Evolutionary conservation across 2,113 vertebrate species (phyloP), one percentile per base, ranked within the genome.

Genomic region (Upupa epops): DNA sequence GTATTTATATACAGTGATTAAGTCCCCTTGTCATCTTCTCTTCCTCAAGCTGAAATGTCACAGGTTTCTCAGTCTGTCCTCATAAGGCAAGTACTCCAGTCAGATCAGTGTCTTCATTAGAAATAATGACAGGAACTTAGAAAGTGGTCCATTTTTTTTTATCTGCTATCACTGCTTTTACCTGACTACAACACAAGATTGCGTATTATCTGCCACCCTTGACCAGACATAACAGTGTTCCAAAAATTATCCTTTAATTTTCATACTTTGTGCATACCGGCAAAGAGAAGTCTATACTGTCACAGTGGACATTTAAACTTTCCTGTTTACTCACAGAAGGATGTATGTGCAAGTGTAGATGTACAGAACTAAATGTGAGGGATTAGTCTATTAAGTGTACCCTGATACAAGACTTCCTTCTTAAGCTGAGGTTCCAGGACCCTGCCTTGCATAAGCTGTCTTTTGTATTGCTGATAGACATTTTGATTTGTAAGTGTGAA

Each of bases 261-360:
- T 4, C 9, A 29, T 6, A 11, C 28, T 66, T 36, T 37, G 9
- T 54, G 17, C 11, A 55, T 3, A 42, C 28, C 7, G 69, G 25
- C 46, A 56, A 8, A 60, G 17, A 81, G 3, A 78, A 73, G 40
- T 69, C 17, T 49, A 2, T 59, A 8, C 4, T 37, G 31, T 55
- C 16, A 64, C 20, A 51, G 5, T 31, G 42, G 54, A 8, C 8
- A 45, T 82, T 87, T 63, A 68, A 52, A 48, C 40, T 24, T 68
- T 24, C 7, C 8, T 51, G 7, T 73, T 84, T 72, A 40, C 19
- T 63, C 65, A 45, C 15, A 34, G 37, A 25, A 70, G 25, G 6
- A 1, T 0, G 0, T 66, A 1, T 28, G 6, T 59, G 6, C 10
- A 54, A 37, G 21, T 64, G 37, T 55, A n/a, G 36, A 54, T 40